phyloP scores from a whole-genome alignment of 2,888 invertebrate genomes.

The Eilema sororculum region DNA sequence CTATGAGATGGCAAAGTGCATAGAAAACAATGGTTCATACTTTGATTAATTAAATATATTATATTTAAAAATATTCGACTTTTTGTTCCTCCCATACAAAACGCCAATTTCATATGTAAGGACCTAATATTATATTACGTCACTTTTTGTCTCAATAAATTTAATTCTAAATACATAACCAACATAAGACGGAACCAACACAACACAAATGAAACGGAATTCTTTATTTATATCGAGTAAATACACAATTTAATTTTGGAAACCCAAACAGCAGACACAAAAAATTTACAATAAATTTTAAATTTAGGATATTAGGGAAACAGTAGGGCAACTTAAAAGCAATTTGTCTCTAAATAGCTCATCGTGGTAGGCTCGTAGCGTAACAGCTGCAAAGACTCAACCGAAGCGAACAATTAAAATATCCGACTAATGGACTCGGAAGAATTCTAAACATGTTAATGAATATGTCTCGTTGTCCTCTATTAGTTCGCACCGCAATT shows the following conservation, averaged over 20 bases:
- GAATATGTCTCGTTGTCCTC: slow-evolving; percentile 80
- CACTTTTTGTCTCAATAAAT: neutral
- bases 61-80: too few species aligned
- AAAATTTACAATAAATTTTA: slow-evolving; percentile 51
- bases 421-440: slow-evolving; percentile 83
- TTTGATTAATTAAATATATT: too few species aligned
- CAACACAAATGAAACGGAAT: slow-evolving; percentile 6
- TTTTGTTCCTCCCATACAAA: too few species aligned
- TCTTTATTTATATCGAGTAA: slow-evolving; percentile 31
- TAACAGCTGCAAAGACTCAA: slow-evolving; percentile 82
- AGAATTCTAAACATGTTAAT: slow-evolving; percentile 83
- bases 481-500: slow-evolving; percentile 69
- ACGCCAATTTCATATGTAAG: too few species aligned
- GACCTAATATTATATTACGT: neutral
- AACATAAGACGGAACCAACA: neutral
- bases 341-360: slow-evolving; percentile 85
- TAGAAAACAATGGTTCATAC: too few species aligned
- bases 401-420: slow-evolving; percentile 84
- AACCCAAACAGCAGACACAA: slow-evolving; percentile 39
- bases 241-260: slow-evolving; percentile 28
- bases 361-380: slow-evolving; percentile 70
- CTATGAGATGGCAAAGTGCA: too few species aligned
- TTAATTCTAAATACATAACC: neutral
- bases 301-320: slow-evolving; percentile 66
- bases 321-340: slow-evolving; percentile 74